Conservation (phyloP, 2,113 vertebrate genomes). For the Alaudala cheleensis region DNA sequence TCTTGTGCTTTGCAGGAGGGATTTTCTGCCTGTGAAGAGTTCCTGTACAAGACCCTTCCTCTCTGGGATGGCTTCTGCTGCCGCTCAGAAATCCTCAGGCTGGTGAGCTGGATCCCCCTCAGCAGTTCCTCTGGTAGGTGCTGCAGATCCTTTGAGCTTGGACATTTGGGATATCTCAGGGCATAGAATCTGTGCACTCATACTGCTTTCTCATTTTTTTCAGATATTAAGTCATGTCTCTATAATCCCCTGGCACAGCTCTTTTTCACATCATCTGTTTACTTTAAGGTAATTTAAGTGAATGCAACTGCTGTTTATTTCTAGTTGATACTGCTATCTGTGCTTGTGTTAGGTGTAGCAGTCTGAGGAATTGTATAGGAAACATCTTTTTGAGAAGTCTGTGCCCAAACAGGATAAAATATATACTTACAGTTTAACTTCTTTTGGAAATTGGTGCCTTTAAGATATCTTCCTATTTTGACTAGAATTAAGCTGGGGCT, state of each 20-base stretch:
- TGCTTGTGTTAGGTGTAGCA: background rate
- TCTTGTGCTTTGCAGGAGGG: slow-evolving; percentile 80
- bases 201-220: slow-evolving; percentile 14
- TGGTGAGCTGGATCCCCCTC: slow-evolving; percentile 87
- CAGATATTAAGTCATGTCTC: slow-evolving; percentile 82
- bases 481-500: background rate
- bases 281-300: slow-evolving; percentile 86
- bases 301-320: background rate
- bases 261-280: slow-evolving; percentile 89
- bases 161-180: background rate
- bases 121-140: slow-evolving; percentile 79
- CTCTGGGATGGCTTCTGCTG: slow-evolving; percentile 87
- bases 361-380: background rate
- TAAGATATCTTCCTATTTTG: background rate
- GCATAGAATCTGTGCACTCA: background rate
- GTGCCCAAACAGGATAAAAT: background rate
- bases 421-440: background rate
- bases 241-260: slow-evolving; percentile 85
- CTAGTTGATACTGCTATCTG: background rate
- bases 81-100: slow-evolving; percentile 80
- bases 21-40: slow-evolving; percentile 86
- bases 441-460: background rate
- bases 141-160: background rate
- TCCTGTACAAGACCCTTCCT: slow-evolving; percentile 87
- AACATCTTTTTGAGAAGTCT: background rate